Base-by-base conservation (phyloP, 2,888 invertebrate species). In the Xylota segnis region DNA sequence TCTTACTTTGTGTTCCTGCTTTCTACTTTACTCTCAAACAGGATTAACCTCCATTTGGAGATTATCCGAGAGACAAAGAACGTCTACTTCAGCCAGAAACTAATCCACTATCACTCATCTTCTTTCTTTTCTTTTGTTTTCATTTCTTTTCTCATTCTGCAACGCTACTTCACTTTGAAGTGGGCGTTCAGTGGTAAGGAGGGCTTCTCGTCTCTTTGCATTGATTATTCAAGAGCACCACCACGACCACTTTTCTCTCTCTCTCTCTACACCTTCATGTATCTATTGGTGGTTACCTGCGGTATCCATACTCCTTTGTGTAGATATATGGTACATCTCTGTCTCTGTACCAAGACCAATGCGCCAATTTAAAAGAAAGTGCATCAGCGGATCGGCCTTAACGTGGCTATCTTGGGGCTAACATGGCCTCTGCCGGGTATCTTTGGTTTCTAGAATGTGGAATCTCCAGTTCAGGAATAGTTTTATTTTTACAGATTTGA, bases 21-120 rank as follows among this genome's bases (percentile, higher is more conserved):
- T 59, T 52, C 47, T 68, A 68, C 50, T 66, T n/a, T n/a, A n/a
- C 45, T 68, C 37, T 59, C 40, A 68, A 68, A 76, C 50, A 66
- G 66, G 59, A 76, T 76, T 76, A 68, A 58, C 58, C 58, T 76
- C 66, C 59, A 59, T 59, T 68, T 68, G 50, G 40, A 52, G 47
- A 59, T 34, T 43, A 77, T 76, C 68, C 32, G n/a, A 32, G 23
- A 23, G 40, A 59, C 59, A 77, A 59, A 68, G 59, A 77, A 68
- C 52, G 10, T 77, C 50, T 40, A 16, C 37, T 47, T 52, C 29
- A 29, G 40, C 7, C n/a, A 52, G 68, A 76, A 76, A 27, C 34
- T 45, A 75, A 65, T 65, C 47, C 65, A 16, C 54, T 37, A 12
- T 27, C 37, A 34, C 14, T 72, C n/a, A 37, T 37, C 16, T 29